Conservation (phyloP, 2,888 invertebrate genomes). For the Caenorhabditis zanzibari region DNA sequence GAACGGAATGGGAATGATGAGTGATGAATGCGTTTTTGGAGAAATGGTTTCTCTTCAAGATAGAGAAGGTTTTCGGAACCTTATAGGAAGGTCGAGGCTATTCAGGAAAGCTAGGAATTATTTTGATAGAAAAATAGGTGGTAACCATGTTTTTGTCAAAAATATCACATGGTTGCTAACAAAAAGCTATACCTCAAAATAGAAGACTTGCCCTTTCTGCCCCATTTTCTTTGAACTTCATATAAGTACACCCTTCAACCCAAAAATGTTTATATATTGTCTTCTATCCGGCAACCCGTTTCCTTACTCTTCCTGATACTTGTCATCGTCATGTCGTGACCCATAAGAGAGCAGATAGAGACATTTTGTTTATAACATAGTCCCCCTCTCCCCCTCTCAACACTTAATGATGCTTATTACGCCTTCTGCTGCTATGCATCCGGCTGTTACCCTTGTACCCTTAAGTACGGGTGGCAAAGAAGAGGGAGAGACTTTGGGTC, state of each 20-base stretch:
- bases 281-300: background rate
- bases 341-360: constrained; percentile 13
- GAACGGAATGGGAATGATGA: constrained; percentile 6
- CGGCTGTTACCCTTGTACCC: constrained; percentile 24
- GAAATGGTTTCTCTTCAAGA: background rate
- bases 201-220: too few species aligned
- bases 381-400: background rate
- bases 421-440: constrained; percentile 56
- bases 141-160: too few species aligned
- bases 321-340: constrained; percentile 30
- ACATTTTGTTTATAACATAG: constrained; percentile 57
- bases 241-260: background rate
- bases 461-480: background rate
- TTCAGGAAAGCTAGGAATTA: background rate
- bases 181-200: too few species aligned
- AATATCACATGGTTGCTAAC: too few species aligned
- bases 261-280: background rate
- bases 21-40: constrained; percentile 33
- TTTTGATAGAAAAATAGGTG: background rate
- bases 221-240: too few species aligned
- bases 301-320: constrained; percentile 13
- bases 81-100: too few species aligned
- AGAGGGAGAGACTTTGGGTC: constrained; percentile 7
- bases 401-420: constrained; percentile 59
- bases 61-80: background rate